A percentile compares a stretch with the other conserved stretches of the same genome.
Conservation (phyloP, 2,797 vertebrate species). For the Morelia viridis region DNA sequence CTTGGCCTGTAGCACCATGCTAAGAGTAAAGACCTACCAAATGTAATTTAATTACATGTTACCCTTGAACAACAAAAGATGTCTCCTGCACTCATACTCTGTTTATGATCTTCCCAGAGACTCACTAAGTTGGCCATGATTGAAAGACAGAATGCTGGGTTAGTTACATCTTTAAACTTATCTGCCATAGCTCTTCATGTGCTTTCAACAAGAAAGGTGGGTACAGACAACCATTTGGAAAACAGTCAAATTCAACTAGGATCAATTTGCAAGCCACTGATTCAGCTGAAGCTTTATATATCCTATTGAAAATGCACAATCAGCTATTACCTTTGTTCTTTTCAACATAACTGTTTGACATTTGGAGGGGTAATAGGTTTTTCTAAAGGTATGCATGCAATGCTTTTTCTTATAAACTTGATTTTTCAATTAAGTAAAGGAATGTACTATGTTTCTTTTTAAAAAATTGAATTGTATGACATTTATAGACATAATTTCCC, state of each 20-base stretch:
- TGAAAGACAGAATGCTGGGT: not conserved
- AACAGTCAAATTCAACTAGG: not conserved
- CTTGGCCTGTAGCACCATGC: not conserved
- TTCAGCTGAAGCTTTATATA: not conserved
- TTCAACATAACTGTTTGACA: not conserved
- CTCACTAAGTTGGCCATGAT: not conserved
- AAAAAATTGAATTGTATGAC: not conserved
- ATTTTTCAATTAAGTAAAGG: not conserved
- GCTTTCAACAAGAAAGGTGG: not conserved
- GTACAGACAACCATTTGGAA: not conserved
- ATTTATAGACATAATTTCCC: not conserved
- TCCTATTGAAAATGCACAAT: not conserved
- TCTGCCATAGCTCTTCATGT: not conserved
- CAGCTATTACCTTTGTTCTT: not conserved
- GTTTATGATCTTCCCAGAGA: not conserved
- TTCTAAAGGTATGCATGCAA: not conserved
- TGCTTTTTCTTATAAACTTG: not conserved
- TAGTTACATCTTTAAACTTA: not conserved
- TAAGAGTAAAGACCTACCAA: not conserved
- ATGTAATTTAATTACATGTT: not conserved
- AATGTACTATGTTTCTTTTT: not conserved
- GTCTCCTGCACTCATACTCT: not conserved
- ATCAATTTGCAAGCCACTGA: not conserved
- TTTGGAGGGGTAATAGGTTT: not conserved
- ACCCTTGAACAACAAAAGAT: not conserved